Percentiles rank a stretch among this genome's conserved stretches.
Evolutionary conservation across 2,888 invertebrate genomes (phyloP).

Genomic region (Amiota minor): DNA sequence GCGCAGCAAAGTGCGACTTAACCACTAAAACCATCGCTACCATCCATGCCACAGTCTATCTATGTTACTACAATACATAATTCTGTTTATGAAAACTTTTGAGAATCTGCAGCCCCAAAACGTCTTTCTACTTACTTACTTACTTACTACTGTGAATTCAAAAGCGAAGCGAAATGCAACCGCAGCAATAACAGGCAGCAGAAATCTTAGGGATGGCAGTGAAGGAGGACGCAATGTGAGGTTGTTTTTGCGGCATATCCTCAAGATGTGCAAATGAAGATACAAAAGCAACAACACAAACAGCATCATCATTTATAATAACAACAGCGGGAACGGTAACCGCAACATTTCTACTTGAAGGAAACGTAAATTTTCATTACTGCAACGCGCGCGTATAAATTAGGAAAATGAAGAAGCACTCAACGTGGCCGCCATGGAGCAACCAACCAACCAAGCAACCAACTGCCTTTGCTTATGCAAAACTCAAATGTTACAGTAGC

Average conservation of each 20-base stretch:
- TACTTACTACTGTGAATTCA: slow-evolving; percentile 3
- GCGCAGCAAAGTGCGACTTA: neutral
- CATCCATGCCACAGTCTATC: neutral
- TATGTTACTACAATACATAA: neutral
- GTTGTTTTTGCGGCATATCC: neutral
- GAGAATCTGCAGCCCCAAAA: neutral
- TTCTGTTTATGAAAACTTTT: too few relatives aligned
- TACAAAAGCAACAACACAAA: slow-evolving; percentile 44
- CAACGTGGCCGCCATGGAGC: neutral
- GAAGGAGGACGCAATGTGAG: too few relatives aligned
- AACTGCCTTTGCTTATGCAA: slow-evolving; percentile 24
- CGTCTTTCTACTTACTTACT: too few relatives aligned
- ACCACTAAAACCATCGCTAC: neutral
- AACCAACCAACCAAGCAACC: too few relatives aligned
- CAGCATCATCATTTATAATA: slow-evolving; percentile 41
- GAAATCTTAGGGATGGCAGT: too few relatives aligned
- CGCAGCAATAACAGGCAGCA: slow-evolving; percentile 35
- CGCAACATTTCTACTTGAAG: neutral
- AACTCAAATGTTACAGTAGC: slow-evolving; percentile 21
- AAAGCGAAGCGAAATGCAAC: slow-evolving; percentile 24
- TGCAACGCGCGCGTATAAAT: slow-evolving; percentile 61
- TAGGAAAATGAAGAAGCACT: slow-evolving; percentile 64
- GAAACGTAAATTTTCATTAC: slow-evolving; percentile 65
- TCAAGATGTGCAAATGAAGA: slow-evolving; percentile 37
- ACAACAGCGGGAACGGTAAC: slow-evolving; percentile 44